Base-by-base conservation (phyloP, 1,140 invertebrate species). In the Hycleus cichorii region DNA sequence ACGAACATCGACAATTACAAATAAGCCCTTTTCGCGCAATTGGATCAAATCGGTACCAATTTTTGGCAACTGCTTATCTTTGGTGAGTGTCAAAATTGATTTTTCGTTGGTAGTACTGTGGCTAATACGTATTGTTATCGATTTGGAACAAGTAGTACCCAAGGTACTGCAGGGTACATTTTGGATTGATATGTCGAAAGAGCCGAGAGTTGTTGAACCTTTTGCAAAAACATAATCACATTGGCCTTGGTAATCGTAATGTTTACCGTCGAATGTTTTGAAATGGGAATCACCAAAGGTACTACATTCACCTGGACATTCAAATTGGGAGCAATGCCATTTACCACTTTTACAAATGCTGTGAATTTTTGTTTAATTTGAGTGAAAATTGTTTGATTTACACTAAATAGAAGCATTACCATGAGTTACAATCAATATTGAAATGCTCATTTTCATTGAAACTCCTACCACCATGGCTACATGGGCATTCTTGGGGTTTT, bases 201-300 rank as follows among this genome's bases (percentile, higher is more conserved):
- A 78, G 18, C 80, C 75, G 27, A 74, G 75, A 18, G 72, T 78
- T 43, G 81, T 66, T 2, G 64, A 74, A 10, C 87, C 88, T 72
- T 92, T 91, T 1, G 85, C 84, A 5, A 95, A 74, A 9, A 93
- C 79, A 67, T 95, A 95, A 57, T 90, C 86, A 70, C 93, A 96
- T 45, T 85, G 81, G 32, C 92, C 90, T 73, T 94, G 89, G 73
- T 94, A 95, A 69, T 93, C 88, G 69, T 83, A 95, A 5, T 81
- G 75, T n/a, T 81, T 81, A 0, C 86, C 87, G 74, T 95, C 93
- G 68, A 91, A 95, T 0, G 89, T 92, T 61, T 83, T 85, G 68
- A 90, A 90, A 72, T 95, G 92, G 1, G 89, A 91, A 66, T 91
- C 89, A 3, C 91, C 90, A 89, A 89, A 93, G 3, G 86, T 82